Conservation (phyloP, 64 coral and sea anemone species). For the Montipora cactus region DNA sequence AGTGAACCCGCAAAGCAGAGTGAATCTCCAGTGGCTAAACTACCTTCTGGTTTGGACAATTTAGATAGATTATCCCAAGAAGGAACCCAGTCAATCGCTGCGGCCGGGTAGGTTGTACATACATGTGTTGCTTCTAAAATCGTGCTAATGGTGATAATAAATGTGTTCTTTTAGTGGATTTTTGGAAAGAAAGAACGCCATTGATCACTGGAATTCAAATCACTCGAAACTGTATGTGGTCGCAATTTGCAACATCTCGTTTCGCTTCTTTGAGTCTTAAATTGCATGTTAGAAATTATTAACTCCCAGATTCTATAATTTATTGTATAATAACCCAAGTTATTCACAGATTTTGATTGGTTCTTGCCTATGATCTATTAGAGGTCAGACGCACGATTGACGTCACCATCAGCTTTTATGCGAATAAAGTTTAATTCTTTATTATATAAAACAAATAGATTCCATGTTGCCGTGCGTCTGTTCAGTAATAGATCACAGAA, state of each 20-base stretch:
- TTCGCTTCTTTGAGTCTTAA: conserved; percentile 33
- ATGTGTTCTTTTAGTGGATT: not conserved
- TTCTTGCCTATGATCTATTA: no score
- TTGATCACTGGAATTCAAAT: not conserved
- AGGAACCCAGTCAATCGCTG: conserved; percentile 4
- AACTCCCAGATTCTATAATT: conserved; percentile 32
- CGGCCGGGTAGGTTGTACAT: conserved; percentile 1
- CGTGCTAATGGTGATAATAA: conserved; percentile 14
- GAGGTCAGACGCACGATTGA: no score
- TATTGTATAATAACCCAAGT: not conserved
- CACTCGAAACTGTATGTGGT: not conserved
- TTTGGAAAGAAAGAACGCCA: not conserved
- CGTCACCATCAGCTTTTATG: no score
- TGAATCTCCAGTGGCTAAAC: conserved; percentile 14
- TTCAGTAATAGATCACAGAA: no score
- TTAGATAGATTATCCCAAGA: conserved; percentile 10
- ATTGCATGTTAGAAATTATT: conserved; percentile 36
- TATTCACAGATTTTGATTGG: no score
- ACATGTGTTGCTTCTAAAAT: not conserved
- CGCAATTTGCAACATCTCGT: not conserved
- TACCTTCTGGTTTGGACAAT: conserved; percentile 19
- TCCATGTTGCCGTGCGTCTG: no score
- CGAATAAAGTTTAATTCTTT: no score
- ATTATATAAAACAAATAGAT: no score
- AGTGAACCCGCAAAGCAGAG: conserved; percentile 10